A percentile compares a stretch with the other conserved stretches of the same genome.
Evolutionary conservation across 2,113 vertebrate genomes (phyloP).

Genomic region (Callithrix jacchus): DNA sequence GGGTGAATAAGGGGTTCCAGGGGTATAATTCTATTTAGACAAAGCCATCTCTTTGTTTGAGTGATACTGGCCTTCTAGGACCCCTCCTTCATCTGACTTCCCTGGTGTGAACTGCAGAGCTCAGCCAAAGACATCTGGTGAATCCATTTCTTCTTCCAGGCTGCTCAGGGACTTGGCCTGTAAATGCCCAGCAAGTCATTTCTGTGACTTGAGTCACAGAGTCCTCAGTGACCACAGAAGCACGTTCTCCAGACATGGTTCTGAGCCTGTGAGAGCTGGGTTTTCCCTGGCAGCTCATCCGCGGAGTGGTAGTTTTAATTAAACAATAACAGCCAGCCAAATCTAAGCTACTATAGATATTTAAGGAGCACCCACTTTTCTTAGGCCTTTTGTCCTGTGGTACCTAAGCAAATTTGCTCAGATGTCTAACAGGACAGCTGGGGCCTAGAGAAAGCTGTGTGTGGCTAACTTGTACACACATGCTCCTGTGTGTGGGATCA

Average conservation of each 20-base stretch:
- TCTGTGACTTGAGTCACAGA: constrained; percentile 72
- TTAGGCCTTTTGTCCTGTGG: background rate
- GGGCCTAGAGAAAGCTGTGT: background rate
- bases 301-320: constrained; percentile 34
- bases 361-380: background rate
- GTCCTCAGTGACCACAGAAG: constrained; percentile 66
- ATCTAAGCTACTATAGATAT: background rate
- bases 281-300: constrained; percentile 22
- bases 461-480: background rate
- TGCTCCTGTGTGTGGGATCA: background rate
- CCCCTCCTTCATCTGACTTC: background rate
- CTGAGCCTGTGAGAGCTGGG: background rate
- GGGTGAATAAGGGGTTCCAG: background rate
- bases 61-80: background rate
- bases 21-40: background rate
- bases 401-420: background rate
- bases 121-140: constrained; percentile 65
- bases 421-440: background rate
- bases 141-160: constrained; percentile 63
- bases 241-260: constrained; percentile 59
- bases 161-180: constrained; percentile 51
- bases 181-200: constrained; percentile 58
- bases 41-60: constrained; percentile 12
- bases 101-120: constrained; percentile 38
- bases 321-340: constrained; percentile 45